Conservation (phyloP, 2,797 vertebrate species). For the Anomalospiza imberbis region DNA sequence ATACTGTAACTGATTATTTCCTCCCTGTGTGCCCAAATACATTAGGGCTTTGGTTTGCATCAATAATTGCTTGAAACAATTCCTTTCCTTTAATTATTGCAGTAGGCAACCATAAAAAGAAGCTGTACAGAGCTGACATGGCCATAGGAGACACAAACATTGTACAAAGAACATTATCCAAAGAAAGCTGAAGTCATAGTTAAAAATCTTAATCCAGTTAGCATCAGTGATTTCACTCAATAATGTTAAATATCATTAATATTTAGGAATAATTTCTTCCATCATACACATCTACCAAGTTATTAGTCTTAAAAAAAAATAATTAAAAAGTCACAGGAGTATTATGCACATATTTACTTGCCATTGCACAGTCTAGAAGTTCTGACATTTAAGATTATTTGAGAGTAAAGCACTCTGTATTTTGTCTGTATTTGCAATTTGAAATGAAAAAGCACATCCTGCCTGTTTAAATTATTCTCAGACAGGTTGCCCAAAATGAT, state of each 20-base stretch:
- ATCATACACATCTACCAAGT: not conserved
- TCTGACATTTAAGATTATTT: slow-evolving; percentile 27
- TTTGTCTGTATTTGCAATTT: slow-evolving; percentile 44
- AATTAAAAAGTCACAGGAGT: not conserved
- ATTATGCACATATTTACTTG: not conserved
- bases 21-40: not conserved
- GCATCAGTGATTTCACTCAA: not conserved
- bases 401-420: slow-evolving; percentile 31
- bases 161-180: not conserved
- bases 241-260: not conserved
- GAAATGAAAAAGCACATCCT: slow-evolving; percentile 48
- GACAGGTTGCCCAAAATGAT: slow-evolving; percentile 60
- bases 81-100: not conserved
- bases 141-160: not conserved
- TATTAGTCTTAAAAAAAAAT: not conserved
- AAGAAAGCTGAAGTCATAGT: not conserved
- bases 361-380: not conserved
- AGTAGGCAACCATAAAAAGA: not conserved
- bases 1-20: not conserved
- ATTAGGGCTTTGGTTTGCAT: not conserved
- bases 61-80: slow-evolving; percentile 7
- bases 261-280: not conserved
- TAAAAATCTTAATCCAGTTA: not conserved
- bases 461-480: slow-evolving; percentile 56
- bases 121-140: not conserved